These are phyloP conservation scores for Nothobranchius kuhntae DNA, from an alignment of 2,113 vertebrate species.

Conservation along the genomic window DNA sequence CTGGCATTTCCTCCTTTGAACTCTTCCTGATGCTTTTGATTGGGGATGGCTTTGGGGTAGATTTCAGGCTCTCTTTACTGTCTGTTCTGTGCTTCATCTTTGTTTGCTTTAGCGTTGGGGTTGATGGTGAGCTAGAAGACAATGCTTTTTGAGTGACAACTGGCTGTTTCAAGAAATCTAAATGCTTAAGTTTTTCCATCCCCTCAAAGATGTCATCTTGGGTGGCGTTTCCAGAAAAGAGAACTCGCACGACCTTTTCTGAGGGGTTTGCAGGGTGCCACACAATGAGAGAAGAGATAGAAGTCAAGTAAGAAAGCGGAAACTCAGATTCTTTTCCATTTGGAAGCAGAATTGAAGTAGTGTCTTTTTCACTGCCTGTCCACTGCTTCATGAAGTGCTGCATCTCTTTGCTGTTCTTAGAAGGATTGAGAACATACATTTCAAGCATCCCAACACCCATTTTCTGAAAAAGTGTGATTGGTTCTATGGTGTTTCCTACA, in stretches of 20 bases:
- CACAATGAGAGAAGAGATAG: constrained; percentile 92
- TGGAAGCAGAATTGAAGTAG: constrained; percentile 84
- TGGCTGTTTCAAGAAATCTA: constrained; percentile 92
- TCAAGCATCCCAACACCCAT: constrained; percentile 97
- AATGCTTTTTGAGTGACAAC: constrained; percentile 90
- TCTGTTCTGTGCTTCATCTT: constrained; percentile 91
- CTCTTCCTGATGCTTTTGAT: constrained; percentile 86
- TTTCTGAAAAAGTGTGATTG: constrained; percentile 95
- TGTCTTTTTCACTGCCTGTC: constrained; percentile 91
- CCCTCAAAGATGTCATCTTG: constrained; percentile 94
- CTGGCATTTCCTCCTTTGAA: constrained; percentile 87
- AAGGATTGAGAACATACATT: constrained; percentile 96
- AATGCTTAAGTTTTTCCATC: constrained; percentile 93
- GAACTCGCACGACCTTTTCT: constrained; percentile 93
- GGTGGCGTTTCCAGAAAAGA: constrained; percentile 94
- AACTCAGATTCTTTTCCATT: constrained; percentile 91
- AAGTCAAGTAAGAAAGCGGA: constrained; percentile 89
- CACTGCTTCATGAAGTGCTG: constrained; percentile 96
- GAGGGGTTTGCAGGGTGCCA: constrained; percentile 95
- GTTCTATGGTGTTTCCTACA: constrained; percentile 86
- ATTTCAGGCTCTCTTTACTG: constrained; percentile 93
- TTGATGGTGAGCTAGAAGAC: constrained; percentile 76
- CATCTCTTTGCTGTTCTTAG: constrained; percentile 93
- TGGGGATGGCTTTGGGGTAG: constrained; percentile 82
- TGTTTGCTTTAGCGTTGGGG: constrained; percentile 85